Conservation (phyloP, 2,113 vertebrate species). For the Hirundichthys speculiger region DNA sequence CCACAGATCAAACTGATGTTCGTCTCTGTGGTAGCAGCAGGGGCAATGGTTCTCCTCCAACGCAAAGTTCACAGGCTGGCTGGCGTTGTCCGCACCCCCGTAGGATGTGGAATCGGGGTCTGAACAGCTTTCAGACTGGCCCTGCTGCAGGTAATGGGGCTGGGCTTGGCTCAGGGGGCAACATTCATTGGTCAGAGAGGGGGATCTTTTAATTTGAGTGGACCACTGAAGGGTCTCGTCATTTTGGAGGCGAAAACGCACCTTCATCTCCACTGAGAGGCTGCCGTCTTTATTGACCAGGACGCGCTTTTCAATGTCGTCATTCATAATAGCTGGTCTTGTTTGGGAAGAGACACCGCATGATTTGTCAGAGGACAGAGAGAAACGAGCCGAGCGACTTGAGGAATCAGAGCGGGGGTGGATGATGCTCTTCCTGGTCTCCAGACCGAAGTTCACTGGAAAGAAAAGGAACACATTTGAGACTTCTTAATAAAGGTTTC, state of each 20-base stretch:
- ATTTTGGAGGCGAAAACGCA: constrained; percentile 86
- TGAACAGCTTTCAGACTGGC: constrained; percentile 75
- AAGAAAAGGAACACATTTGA: constrained; percentile 6
- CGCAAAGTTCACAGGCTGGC: constrained; percentile 65
- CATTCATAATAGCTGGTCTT: constrained; percentile 77
- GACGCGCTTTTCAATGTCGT: constrained; percentile 88
- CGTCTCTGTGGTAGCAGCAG: constrained; percentile 75
- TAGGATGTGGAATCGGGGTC: constrained; percentile 80
- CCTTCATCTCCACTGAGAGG: constrained; percentile 92
- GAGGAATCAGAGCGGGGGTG: constrained; percentile 85
- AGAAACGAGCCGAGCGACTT: constrained; percentile 79
- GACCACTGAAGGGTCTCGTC: constrained; percentile 86
- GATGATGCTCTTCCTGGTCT: constrained; percentile 90
- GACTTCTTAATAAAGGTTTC: background rate
- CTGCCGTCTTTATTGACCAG: constrained; percentile 89
- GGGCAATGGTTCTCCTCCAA: constrained; percentile 66
- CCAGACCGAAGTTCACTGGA: constrained; percentile 87
- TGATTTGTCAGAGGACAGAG: constrained; percentile 85
- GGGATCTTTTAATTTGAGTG: constrained; percentile 83
- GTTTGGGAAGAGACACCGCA: constrained; percentile 50
- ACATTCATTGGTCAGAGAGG: constrained; percentile 70
- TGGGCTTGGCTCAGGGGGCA: constrained; percentile 57
- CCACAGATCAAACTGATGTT: constrained; percentile 86
- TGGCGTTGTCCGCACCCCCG: constrained; percentile 75
- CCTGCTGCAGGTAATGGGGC: constrained; percentile 63